Conservation (phyloP, 2,797 vertebrate genomes). For the Momotus momota region DNA sequence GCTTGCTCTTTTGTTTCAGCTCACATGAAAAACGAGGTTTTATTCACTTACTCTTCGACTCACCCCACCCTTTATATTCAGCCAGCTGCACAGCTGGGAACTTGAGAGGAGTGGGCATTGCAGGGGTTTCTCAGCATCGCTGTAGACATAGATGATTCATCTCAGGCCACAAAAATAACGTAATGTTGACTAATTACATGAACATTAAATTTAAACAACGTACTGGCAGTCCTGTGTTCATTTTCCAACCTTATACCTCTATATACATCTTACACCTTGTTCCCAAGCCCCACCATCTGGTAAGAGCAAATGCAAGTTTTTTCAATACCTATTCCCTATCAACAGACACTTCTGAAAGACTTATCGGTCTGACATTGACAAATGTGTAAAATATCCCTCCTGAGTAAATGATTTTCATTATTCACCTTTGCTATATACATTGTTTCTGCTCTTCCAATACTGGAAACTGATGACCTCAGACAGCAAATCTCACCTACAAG, state of each 20-base stretch:
- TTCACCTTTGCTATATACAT: not conserved
- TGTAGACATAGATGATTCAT: not conserved
- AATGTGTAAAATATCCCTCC: not conserved
- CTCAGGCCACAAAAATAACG: not conserved
- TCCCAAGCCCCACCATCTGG: not conserved
- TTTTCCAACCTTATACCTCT: not conserved
- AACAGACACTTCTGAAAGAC: not conserved
- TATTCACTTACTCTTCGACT: not conserved
- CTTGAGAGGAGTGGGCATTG: accelerated
- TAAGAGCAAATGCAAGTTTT: not conserved
- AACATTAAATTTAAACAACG: not conserved
- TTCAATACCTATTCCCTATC: not conserved
- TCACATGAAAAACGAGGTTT: not conserved
- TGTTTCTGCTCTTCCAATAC: not conserved
- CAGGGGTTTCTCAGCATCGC: not conserved
- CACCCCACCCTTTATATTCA: accelerated
- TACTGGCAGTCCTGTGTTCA: not conserved
- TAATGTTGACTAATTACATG: not conserved
- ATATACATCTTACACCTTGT: not conserved
- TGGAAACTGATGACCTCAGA: not conserved
- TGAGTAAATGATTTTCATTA: not conserved
- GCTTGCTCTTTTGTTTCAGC: not conserved
- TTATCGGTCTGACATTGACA: not conserved
- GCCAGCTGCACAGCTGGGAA: not conserved
- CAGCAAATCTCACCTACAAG: not conserved